Conservation (phyloP, 2,888 invertebrate genomes). For the Mythimna loreyi region DNA sequence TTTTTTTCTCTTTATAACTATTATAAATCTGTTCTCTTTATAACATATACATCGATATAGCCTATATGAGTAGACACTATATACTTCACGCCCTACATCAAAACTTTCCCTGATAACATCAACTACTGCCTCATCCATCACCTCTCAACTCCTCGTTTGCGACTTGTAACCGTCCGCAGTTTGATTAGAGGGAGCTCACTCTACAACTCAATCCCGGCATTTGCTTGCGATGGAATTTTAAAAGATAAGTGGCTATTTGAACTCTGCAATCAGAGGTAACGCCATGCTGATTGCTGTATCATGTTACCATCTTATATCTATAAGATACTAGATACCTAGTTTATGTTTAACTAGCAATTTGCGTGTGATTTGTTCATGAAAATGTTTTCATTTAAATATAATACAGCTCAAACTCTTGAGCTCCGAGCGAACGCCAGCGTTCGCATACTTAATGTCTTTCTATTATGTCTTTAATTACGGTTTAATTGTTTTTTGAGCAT, state of each 20-base stretch:
- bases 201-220: conserved; percentile 21
- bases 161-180: conserved; percentile 9
- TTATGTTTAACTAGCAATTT: no score
- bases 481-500: no score
- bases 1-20: no score
- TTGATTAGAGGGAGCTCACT: conserved; percentile 19
- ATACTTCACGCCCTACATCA: neutral
- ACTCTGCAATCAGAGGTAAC: conserved; percentile 16
- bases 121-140: conserved; percentile 17
- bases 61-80: neutral
- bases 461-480: no score
- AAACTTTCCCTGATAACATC: conserved; percentile 9
- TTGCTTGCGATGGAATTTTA: conserved; percentile 17
- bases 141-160: neutral
- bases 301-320: neutral
- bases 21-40: no score
- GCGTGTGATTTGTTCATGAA: no score
- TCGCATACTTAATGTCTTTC: no score
- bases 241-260: conserved; percentile 42
- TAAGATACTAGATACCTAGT: neutral
- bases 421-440: no score
- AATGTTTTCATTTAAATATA: no score
- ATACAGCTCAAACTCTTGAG: no score
- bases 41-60: no score
- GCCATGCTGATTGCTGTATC: conserved; percentile 5